Base-by-base conservation (phyloP, 2,888 invertebrate species). In the Lycaena phlaeas region DNA sequence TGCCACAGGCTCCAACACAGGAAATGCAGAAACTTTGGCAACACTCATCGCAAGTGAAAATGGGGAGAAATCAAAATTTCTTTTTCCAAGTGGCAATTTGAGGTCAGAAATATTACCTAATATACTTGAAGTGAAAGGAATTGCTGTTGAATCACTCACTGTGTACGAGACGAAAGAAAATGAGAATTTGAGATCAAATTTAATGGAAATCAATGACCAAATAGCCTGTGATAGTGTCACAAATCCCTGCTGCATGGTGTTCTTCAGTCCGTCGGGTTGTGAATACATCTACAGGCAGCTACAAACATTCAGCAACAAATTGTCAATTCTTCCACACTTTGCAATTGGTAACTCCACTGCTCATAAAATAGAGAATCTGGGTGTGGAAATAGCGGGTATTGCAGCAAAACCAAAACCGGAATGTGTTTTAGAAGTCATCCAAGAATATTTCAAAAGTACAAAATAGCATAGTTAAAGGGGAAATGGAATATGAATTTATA, bases 311-410 rank as follows among this genome's bases (percentile, higher is more conserved):
- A 65, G 53, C 48, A 79, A 78, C 48, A 57, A 50, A 9, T 63
- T 82, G 1, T 64, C 65, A 1, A 50, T 49, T 26, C 53, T 82
- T 5, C 82, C 82, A 1, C 72, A 73, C 44, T 82, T 82, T 57
- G 82, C 82, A 5, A 82, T 82, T 27, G 82, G 82, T n/a, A 74
- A 76, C 54, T 70, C 79, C 0, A 82, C 82, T 0, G 81, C 82
- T 5, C 70, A 77, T 39, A 81, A 76, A 47, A 79, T 82, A 50
- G 69, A 73, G 51, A 78, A 70, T 41, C 66, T 82, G 0, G 82
- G 82, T 0, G 45, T 77, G n/a, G 74, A 78, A 41, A 72, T 78
- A 38, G 75, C 81, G 0, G 82, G 82, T 0, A 68, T 82, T 0
- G 82, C 82, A 0, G 53, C 56, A 0, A 60, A 57, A 18, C 82